Evolutionary conservation across 2,113 vertebrate species (phyloP), one percentile per base, ranked within the genome.

Genomic region (Pollachius pollachius): DNA sequence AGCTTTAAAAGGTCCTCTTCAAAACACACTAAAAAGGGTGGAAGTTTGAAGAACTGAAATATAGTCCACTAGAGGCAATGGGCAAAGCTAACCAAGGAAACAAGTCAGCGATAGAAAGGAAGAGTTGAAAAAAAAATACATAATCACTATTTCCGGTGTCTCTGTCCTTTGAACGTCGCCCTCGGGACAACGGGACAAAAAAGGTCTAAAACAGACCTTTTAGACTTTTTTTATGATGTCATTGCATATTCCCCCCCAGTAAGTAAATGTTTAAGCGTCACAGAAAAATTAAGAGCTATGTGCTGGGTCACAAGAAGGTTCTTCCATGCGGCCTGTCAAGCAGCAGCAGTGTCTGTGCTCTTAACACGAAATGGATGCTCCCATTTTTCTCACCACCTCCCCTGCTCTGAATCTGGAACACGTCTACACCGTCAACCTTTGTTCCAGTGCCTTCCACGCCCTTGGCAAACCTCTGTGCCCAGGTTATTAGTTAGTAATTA

Each of bases 21-120:
- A 89, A 90, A 84, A 91, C 79, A 82, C 78, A 93, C 90, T 91
- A 90, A 88, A 90, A 88, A 71, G 65, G 17, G 62, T 27, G 66
- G 70, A 77, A 70, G 67, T 78, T 69, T 70, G 27, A 17, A 52
- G 68, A 76, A 68, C 48, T 23, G 18, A 62, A 66, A 54, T 16
- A 71, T 76, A 48, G 41, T 48, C 8, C 8, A 48, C 41, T 34
- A 34, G 7, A 48, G 41, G 41, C 41, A 48, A 48, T 7, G 41
- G 41, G 41, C 9, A 48, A 48, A 48, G 41, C 41, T 11, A 48
- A 48, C 9, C 41, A 48, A 48, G 41, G 41, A 48, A 48, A 48
- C 41, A 48, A 48, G 41, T 48, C 8, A 48, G 7, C 41, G 12
- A 48, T 34, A 13, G 41, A 9, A 48, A 48, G 41, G 41, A 48